Conservation (phyloP, 2,888 invertebrate species). For the Leptothorax acervorum region DNA sequence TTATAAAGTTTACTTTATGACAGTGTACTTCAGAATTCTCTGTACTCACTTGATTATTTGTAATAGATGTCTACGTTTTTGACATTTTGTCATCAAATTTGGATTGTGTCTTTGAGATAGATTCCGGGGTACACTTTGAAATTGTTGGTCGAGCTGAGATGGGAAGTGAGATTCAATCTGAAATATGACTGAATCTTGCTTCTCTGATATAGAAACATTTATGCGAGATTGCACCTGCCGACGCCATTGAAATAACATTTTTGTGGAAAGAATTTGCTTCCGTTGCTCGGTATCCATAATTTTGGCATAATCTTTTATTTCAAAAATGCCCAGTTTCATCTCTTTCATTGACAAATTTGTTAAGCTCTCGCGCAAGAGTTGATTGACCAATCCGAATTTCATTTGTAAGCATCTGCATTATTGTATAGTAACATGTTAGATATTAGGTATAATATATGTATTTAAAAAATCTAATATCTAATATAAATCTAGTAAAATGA, state of each 20-base stretch:
- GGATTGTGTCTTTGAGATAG: no score
- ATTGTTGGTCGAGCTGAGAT: not conserved
- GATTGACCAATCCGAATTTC: conserved; percentile 43
- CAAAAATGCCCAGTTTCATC: not conserved
- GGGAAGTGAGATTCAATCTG: not conserved
- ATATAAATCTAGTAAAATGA: not conserved
- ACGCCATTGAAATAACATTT: not conserved
- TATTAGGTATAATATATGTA: not conserved
- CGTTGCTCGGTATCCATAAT: not conserved
- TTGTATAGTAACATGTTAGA: not conserved
- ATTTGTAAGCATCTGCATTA: conserved; percentile 32
- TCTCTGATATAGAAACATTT: not conserved
- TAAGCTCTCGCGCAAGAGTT: not conserved
- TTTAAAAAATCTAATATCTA: conserved; percentile 7
- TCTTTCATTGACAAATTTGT: not conserved
- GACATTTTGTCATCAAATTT: no score
- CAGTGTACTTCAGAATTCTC: no score
- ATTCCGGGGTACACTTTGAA: no score
- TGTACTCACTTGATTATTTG: no score
- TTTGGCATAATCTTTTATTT: conserved; percentile 1
- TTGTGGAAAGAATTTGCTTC: not conserved
- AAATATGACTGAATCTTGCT: not conserved
- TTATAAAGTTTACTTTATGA: no score
- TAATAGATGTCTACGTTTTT: no score
- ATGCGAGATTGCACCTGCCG: not conserved